Evolutionary conservation across 2,888 invertebrate species (phyloP).

Genomic region (Dryobota labecula): DNA sequence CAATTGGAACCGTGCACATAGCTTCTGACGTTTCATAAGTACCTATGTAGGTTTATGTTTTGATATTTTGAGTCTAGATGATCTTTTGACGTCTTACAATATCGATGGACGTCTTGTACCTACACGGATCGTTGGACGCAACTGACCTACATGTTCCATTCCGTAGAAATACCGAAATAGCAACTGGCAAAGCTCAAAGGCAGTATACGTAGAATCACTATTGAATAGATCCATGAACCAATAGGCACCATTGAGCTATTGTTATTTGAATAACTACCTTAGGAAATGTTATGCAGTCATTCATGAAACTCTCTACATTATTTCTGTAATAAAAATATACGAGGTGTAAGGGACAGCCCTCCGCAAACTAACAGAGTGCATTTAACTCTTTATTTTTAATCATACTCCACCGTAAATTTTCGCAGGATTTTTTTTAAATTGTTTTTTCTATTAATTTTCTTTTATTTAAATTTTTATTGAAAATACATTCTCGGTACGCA

Average conservation of each 20-base stretch:
- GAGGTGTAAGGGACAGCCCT: too few species aligned
- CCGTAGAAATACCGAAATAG: conserved; percentile 23
- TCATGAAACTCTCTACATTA: background rate
- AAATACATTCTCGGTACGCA: too few species aligned
- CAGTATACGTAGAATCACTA: background rate
- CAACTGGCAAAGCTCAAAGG: conserved; percentile 6
- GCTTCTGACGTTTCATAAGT: too few species aligned
- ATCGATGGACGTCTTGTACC: background rate
- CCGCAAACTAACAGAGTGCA: too few species aligned
- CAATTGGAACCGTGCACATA: too few species aligned
- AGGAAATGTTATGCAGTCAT: conserved; percentile 2
- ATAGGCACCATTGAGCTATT: conserved; percentile 8
- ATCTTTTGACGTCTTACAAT: background rate
- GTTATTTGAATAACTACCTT: background rate
- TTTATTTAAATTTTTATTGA: too few species aligned
- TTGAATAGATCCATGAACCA: conserved; percentile 11
- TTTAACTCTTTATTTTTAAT: too few species aligned
- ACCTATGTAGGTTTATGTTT: too few species aligned
- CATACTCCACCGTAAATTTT: too few species aligned
- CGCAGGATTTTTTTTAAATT: too few species aligned
- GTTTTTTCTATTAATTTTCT: too few species aligned
- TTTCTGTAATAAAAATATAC: background rate
- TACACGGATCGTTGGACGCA: background rate
- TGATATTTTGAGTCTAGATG: background rate
- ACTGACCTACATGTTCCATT: conserved; percentile 12